Evolutionary conservation across 2,888 invertebrate species (phyloP).

Genomic region (Neoascia interrupta): DNA sequence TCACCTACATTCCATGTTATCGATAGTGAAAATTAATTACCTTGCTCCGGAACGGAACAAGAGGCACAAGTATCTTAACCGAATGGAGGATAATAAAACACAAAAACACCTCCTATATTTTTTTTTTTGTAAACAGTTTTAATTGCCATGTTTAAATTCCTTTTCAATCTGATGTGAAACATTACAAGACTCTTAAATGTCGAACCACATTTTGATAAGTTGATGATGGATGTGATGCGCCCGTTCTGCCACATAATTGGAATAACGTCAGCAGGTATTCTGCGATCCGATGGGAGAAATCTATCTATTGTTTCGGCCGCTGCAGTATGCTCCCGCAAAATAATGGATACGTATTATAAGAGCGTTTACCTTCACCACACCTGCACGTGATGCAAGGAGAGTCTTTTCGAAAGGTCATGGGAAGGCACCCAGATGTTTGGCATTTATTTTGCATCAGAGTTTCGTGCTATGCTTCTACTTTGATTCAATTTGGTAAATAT

Average conservation of each 20-base stretch:
- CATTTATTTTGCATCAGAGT: conserved; percentile 42
- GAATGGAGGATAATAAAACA: conserved; percentile 1
- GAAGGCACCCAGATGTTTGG: conserved; percentile 54
- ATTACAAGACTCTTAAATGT: neutral
- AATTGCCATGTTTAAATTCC: neutral
- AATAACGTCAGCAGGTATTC: neutral
- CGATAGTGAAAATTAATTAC: conserved; percentile 47
- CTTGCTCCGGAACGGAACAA: neutral
- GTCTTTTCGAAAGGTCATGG: conserved; percentile 49
- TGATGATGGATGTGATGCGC: conserved; percentile 42
- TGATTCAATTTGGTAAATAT: conserved; percentile 2
- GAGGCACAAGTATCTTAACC: neutral
- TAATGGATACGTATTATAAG: neutral
- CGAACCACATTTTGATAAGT: conserved; percentile 18
- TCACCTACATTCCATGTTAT: conserved; percentile 42
- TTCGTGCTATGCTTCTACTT: conserved; percentile 11
- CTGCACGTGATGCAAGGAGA: conserved; percentile 17
- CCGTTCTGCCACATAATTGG: conserved; percentile 15
- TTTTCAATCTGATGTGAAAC: neutral
- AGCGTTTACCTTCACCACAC: neutral
- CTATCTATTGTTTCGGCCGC: conserved; percentile 4
- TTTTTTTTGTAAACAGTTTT: too few species aligned
- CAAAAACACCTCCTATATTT: conserved; percentile 3
- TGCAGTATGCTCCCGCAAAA: neutral
- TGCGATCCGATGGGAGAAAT: conserved; percentile 7